Base-by-base conservation (phyloP, 1,140 invertebrate species). In the Drosophila eugracilis region DNA sequence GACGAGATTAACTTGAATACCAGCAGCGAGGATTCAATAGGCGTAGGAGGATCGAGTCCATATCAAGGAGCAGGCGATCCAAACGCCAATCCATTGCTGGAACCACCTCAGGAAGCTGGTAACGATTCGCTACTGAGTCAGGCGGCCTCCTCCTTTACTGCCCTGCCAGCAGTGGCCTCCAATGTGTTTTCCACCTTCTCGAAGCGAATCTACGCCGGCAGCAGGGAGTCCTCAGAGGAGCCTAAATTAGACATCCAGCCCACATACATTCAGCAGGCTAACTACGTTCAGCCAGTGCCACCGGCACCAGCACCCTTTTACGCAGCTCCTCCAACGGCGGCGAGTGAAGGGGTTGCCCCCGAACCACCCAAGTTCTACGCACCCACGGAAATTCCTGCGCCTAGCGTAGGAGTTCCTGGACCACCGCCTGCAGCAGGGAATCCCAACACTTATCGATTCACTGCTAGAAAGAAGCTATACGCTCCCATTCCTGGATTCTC, bases 101-200 rank as follows among this genome's bases (percentile, higher is more conserved):
- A 67, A 86, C 92, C 78, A 32, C 50, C 65, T 6, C 24, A 55
- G 2, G 63, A 58, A 5, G 49, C 47, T 14, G 50, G 45, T 6
- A 76, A 42, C 15, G 92, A 92, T 65, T 92, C 93, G 0, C 92
- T 88, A 54, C 62, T 89, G 1, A 85, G 93, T 66, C 84, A 94
- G 36, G 93, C 93, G 1, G 91, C 93, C 0, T 93, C 93, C 71
- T 94, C 94, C 37, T 93, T 94, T 53, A 93, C 93, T 0, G 93
- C 94, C 19, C 44, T 94, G 32, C 93, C 93, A 3, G 92, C 93
- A 60, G 93, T 94, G 5, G 93, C 93, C 0, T 94, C 93, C 26
- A 93, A 92, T 21, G 93, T 94, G 0, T 93, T 94, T 50, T 93
- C 92, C 3, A 93, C 93, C 4, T 94, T 94, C 70, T 93, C 93